Evolutionary conservation across 2,888 invertebrate species (phyloP), one percentile per base, ranked within the genome.

Genomic region (Cremastinae sp.): DNA sequence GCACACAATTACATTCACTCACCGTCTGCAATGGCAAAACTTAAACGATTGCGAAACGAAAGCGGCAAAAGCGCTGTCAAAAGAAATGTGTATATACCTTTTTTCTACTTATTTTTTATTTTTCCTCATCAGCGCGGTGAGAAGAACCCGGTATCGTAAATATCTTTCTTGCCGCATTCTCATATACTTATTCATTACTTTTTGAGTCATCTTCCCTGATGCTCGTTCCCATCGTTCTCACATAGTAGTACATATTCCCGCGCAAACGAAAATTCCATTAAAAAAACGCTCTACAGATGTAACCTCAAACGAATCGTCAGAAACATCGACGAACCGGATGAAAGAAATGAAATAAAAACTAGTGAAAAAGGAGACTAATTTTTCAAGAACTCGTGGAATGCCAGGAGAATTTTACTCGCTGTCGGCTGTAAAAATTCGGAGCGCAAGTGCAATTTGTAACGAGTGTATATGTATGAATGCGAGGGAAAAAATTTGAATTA

Each of bases 11-110:
- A 55, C 16, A 9, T 9, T 10, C 8, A 9, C n/a, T 14, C 3
- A n/a, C 45, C 28, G 55, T 20, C 37, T 43, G 39, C 39, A 43
- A 9, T 16, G 45, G 35, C 43, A 58, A n/a, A n/a, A 51, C 59
- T 59, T 53, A 59, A 73, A 59, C 59, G 73, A 66, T 73, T 20
- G 59, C 53, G 59, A 73, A 73, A 66, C 45, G 61, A 18, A 59
- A 73, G 43, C 51, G 65, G 59, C 45, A 55, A 18, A 59, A 73
- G 43, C 51, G 65, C 45, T 73, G 58, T 65, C 59, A 66, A 45
- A 56, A 28, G 55, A 41, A 28, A 28, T 5, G 28, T 28, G 28
- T 5, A n/a, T n/a, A n/a, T n/a, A 5, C 28, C 28, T 28, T 16
- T 3, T 47, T 16, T 47, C 8, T 41, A 41, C 10, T 41, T 41